phyloP scores from a whole-genome alignment of 2,113 vertebrate species.

The Psammodynastes pulverulentus region DNA sequence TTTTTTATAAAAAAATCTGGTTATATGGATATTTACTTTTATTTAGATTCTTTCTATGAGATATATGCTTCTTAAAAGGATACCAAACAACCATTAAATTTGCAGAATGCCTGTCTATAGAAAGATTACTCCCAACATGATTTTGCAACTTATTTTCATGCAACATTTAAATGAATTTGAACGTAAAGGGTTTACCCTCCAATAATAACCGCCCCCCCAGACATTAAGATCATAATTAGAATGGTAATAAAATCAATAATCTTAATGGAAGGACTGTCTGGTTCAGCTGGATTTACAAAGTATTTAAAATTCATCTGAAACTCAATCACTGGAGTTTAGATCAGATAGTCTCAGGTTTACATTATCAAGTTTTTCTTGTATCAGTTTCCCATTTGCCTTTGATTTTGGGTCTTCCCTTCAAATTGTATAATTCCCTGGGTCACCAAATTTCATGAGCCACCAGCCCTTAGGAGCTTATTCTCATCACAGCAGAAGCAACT shows the following conservation, averaged over 20 bases:
- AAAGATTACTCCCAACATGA: neutral
- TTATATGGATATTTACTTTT: neutral
- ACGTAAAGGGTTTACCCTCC: neutral
- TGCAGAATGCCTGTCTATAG: neutral
- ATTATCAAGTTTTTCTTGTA: neutral
- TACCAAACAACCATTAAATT: neutral
- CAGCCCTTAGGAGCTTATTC: neutral
- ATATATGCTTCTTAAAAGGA: neutral
- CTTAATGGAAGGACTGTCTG: neutral
- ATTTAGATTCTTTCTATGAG: neutral
- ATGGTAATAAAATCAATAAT: neutral
- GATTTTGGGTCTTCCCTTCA: neutral
- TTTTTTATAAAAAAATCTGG: neutral
- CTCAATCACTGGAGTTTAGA: neutral
- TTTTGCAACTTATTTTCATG: neutral
- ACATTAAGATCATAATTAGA: neutral
- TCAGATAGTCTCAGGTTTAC: neutral
- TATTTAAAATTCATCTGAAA: neutral
- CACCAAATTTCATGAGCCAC: neutral
- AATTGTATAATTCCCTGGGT: neutral
- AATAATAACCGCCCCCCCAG: too few species aligned
- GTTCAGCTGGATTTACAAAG: neutral
- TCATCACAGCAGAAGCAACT: conserved; percentile 1
- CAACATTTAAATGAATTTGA: neutral
- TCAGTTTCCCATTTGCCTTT: neutral